A percentile compares a stretch with the other conserved stretches of the same genome.
phyloP scores from a whole-genome alignment of 2,113 vertebrate species.

The Procavia capensis region DNA sequence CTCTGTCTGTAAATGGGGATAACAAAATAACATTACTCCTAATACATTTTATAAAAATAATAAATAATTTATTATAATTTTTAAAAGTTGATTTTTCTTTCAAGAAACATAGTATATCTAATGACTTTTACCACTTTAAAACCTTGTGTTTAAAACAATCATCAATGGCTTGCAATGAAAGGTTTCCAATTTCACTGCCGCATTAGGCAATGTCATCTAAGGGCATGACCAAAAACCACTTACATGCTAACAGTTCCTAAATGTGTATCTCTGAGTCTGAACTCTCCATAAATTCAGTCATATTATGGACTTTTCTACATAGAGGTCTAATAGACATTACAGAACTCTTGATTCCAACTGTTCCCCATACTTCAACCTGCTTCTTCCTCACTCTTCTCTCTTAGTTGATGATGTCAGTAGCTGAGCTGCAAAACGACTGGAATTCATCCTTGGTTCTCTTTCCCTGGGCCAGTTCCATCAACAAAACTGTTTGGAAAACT shows the following conservation, averaged over 20 bases:
- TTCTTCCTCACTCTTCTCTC: background rate
- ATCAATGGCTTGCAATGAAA: constrained; percentile 30
- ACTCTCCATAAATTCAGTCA: background rate
- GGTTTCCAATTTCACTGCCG: background rate
- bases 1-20: background rate
- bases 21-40: background rate
- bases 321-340: background rate
- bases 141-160: constrained; percentile 23
- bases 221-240: background rate
- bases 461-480: background rate
- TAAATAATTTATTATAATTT: too few relatives aligned
- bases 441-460: background rate
- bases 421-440: background rate
- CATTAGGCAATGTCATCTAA: background rate
- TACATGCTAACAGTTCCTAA: background rate
- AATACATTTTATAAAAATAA: background rate
- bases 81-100: constrained; percentile 32
- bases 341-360: background rate
- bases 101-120: constrained; percentile 14
- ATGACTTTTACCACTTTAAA: constrained; percentile 31
- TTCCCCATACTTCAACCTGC: background rate
- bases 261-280: background rate
- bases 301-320: background rate
- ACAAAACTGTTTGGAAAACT: background rate
- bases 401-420: background rate